Evolutionary conservation across 2,888 invertebrate species (phyloP), one percentile per base, ranked within the genome.

Genomic region (Scaptomyza cyrtandrae): DNA sequence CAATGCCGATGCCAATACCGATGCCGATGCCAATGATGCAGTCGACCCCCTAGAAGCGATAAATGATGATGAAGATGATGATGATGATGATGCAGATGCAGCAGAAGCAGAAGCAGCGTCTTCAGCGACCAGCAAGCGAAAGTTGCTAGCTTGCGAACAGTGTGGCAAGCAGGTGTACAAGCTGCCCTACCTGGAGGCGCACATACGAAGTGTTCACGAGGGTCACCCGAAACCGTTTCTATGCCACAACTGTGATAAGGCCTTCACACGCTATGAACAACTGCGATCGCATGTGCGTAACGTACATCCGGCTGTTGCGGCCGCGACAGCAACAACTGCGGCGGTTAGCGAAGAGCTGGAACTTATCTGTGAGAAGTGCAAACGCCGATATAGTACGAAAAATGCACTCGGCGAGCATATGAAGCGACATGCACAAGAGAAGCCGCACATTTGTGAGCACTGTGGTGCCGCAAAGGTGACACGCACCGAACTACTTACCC

Each of bases 401-500:
- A 88, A 90, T 44, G 90, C 91, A 0, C 70, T 91, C 1, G 85
- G 78, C 1, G 91, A 90, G 37, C 91, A 91, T 31, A 52, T 90
- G 27, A 90, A 90, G 41, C 84, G 91, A 0, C 91, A 91, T 45
- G 83, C 87, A 0, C 80, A 91, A 50, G 81, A 89, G 10, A 90
- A 87, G 58, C 87, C 90, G 53, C 89, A 91, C 35, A 73, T 89
- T 0, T 91, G 91, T 58, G 77, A 86, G 41, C 88, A 88, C 14
- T 91, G 91, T 27, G 91, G 91, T 3, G 86, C 86, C 6, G 89
- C 84, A 0, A 91, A 91, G 62, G 90, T 91, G 19, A 91, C 91
- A 3, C 82, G 90, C 3, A 88, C 89, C 6, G 91, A 91, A 50
- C 59, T 91, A 6, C 74, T 83, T 9, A 90, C 86, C 13, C 91